phyloP scores from a whole-genome alignment of 2,797 vertebrate genomes.

The Amniataba percoides region DNA sequence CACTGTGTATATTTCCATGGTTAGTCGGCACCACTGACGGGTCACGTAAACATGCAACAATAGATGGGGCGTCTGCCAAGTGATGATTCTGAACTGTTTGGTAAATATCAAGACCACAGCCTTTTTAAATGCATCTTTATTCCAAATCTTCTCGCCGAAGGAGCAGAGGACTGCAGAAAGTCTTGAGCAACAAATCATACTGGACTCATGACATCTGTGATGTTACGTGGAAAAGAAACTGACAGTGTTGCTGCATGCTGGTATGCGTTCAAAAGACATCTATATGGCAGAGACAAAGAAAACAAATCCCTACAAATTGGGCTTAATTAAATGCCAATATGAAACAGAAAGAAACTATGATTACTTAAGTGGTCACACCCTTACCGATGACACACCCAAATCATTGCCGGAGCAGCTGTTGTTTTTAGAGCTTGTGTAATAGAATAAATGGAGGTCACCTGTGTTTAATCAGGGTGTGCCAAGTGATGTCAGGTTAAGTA shows the following conservation, averaged over 20 bases:
- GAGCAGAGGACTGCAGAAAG: not conserved
- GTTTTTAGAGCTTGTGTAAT: conserved; percentile 27
- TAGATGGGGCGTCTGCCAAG: not conserved
- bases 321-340: conserved; percentile 3
- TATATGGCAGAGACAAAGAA: not conserved
- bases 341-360: not conserved
- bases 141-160: not conserved
- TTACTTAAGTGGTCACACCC: conserved; percentile 1
- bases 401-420: conserved; percentile 19
- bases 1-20: not conserved
- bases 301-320: conserved; percentile 18
- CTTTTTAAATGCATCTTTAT: not conserved
- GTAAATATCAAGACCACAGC: not conserved
- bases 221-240: not conserved
- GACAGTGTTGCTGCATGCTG: not conserved
- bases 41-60: not conserved
- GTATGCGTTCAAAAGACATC: not conserved
- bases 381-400: conserved; percentile 5
- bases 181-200: not conserved
- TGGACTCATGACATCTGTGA: too few relatives aligned
- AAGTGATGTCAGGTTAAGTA: conserved; percentile 3
- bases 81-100: not conserved
- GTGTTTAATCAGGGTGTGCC: conserved; percentile 41
- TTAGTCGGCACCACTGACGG: not conserved
- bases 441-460: conserved; percentile 26